Conservation (phyloP, 2,113 vertebrate species). For the Petrocephalus zakoni region DNA sequence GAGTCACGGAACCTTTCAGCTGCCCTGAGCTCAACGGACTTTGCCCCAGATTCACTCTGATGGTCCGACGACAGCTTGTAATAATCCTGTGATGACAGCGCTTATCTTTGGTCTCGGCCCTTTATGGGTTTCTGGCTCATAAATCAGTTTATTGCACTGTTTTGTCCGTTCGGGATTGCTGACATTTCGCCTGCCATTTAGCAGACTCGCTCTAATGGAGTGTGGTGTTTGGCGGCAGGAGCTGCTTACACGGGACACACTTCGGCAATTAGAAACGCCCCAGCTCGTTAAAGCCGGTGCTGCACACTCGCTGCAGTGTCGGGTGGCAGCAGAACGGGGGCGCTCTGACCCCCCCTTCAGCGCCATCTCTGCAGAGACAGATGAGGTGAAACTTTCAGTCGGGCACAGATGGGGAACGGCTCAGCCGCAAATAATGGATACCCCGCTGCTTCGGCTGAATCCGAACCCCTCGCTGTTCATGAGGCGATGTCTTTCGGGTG, state of each 20-base stretch:
- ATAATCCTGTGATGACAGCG: not conserved
- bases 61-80: not conserved
- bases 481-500: slow-evolving; percentile 10
- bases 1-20: not conserved
- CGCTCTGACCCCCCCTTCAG: slow-evolving; percentile 1
- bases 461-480: not conserved
- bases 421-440: slow-evolving; percentile 10
- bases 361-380: not conserved
- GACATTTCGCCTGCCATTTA: not conserved
- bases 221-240: not conserved
- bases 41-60: not conserved
- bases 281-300: not conserved
- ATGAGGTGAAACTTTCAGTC: not conserved
- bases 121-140: not conserved
- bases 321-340: not conserved
- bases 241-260: not conserved
- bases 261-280: not conserved
- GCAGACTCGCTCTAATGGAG: not conserved
- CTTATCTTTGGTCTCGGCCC: not conserved
- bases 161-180: not conserved
- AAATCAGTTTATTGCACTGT: not conserved
- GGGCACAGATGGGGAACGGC: slow-evolving; percentile 6
- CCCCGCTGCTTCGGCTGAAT: not conserved
- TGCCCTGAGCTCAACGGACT: not conserved
- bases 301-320: not conserved